Base-by-base conservation (phyloP, 2,888 invertebrate species). In the Athalia cordata region DNA sequence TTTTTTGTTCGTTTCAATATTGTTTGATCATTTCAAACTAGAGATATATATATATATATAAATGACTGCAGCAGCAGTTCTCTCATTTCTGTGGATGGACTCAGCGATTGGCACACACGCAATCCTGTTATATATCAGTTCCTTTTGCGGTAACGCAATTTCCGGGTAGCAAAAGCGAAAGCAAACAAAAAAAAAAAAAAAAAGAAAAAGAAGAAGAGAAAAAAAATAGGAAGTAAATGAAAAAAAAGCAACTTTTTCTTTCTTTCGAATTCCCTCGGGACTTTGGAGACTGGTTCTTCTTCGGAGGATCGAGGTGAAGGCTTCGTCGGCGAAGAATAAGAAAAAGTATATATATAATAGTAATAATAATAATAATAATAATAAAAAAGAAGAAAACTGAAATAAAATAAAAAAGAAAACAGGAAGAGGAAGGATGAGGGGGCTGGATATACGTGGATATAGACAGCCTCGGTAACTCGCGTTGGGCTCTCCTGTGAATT, bases 111-210 rank as follows among this genome's bases (percentile, higher is more conserved):
- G 68, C 68, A 55, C 29, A 29, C 15, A 68, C 68, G 68, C 50
- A 68, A 68, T 68, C 55, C 43, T n/a, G 68, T 68, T 68, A 55
- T 52, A 68, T 68, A 68, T 68, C 68, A 50, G 68, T 68, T 52
- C 55, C 43, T 52, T 11, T 52, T 29, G 50, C 29, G 55, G 68
- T 68, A 68, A 68, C 68, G 68, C 68, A 68, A 68, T 68, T 52
- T 68, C 43, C 68, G 68, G 52, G 13, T 29, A 29, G 29, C 29
- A 29, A 29, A 29, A 29, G 29, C 29, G 29, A 29, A 29, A 29
- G 29, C 29, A 29, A 29, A 29, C 29, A 29, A 29, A 29, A 29
- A 29, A 29, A 29, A 29, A 29, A 29, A 2, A 29, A 29, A 29
- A 29, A 29, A n/a, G n/a, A n/a, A 29, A 29, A 29, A 0, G 29